Evolutionary conservation across 2,113 vertebrate genomes (phyloP), one percentile per base, ranked within the genome.

Genomic region (Burhinus oedicnemus): DNA sequence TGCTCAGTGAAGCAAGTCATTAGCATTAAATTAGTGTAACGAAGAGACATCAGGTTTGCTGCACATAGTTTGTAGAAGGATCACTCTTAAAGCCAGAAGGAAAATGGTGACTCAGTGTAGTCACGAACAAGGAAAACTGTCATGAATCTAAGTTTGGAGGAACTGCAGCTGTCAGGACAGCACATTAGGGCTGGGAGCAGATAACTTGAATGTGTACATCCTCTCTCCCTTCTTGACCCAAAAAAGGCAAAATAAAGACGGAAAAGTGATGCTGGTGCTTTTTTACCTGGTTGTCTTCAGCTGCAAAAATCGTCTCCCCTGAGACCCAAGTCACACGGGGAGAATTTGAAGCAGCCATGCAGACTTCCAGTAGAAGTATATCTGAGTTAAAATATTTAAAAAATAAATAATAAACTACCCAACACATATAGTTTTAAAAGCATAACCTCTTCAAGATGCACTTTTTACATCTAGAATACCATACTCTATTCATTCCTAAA

Each of bases 21-120:
- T 93, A 72, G 40, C 83, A 64, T 93, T 95, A 83, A 95, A 86
- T 90, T 78, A 69, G 49, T 89, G 30, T 61, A 74, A 64, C 65
- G 75, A 79, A 52, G 38, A 87, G 32, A 75, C 36, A 45, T 12
- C 61, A 93, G 51, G 60, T 83, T 75, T 86, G 66, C 51, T 78
- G 66, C 44, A 72, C 17, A 4, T 45, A 68, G 42, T 82, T 93
- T 58, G 52, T 72, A 80, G 74, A 87, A 89, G 38, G 44, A 83
- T 93, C 52, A 62, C 17, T 57, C 29, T 76, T 80, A 66, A 65
- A 85, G 68, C 25, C 74, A 75, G 58, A 85, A 89, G 89, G 68
- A 83, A 91, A 81, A 89, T 42, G 15, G 74, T 70, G 89, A 36
- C 42, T 83, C 38, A n/a, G 30, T 6, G 3, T 23, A 80, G 82